Evolutionary conservation across 1,140 invertebrate genomes (phyloP).

Genomic region (Bombus turneri): DNA sequence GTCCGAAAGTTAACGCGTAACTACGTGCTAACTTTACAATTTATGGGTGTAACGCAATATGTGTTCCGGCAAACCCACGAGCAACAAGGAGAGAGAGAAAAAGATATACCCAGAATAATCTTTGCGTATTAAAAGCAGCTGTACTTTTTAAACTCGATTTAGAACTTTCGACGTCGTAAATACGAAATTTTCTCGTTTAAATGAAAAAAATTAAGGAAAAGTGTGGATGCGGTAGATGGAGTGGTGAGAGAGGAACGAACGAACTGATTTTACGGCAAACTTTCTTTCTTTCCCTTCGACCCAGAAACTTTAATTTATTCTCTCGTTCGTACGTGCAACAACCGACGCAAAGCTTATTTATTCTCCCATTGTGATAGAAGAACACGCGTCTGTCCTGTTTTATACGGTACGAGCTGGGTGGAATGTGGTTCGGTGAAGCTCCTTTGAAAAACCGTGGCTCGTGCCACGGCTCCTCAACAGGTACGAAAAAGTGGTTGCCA

Average conservation of each 20-base stretch:
- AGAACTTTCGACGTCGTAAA: neutral
- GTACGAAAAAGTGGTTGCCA: constrained; percentile 65
- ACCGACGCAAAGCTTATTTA: constrained; percentile 6
- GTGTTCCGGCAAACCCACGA: too few species aligned
- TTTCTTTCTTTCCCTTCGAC: neutral
- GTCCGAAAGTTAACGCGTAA: too few species aligned
- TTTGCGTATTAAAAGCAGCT: neutral
- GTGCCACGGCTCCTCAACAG: constrained; percentile 39
- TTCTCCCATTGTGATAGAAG: neutral
- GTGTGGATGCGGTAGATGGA: too few species aligned
- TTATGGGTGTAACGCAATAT: neutral
- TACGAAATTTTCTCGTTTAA: neutral
- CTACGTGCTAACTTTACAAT: neutral
- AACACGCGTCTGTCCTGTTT: neutral
- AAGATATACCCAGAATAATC: neutral
- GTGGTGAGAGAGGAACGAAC: too few species aligned
- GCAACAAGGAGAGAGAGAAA: neutral
- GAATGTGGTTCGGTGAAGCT: neutral
- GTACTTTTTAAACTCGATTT: constrained; percentile 1
- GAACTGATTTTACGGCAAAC: neutral
- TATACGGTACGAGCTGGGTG: neutral
- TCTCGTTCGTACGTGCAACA: neutral
- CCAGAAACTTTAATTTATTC: constrained; percentile 28
- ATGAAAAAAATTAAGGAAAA: neutral
- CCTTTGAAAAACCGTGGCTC: constrained; percentile 26